Evolutionary conservation across 2,797 vertebrate species (phyloP), one percentile per base, ranked within the genome.

Genomic region (Sardinella longiceps): DNA sequence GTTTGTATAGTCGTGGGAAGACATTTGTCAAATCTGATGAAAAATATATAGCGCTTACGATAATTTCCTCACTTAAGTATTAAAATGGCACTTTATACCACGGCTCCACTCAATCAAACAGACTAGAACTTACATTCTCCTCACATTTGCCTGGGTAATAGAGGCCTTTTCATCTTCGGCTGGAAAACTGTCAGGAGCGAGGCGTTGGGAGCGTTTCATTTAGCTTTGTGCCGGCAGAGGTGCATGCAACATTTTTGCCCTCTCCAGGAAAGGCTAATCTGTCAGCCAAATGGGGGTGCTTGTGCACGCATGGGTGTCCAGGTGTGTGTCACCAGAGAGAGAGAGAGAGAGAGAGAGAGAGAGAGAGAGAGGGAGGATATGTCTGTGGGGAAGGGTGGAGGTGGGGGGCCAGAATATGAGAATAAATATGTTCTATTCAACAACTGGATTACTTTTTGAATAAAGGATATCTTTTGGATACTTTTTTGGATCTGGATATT

Each of bases 51-150:
- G 45, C 53, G 80, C 83, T 87, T 84, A 83, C 84, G 63, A 87
- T 86, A 86, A 89, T 86, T 85, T 86, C 84, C 51, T 33, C 83
- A 58, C 51, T 83, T 85, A 84, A 81, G 82, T 81, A 85, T 85
- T 85, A 85, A 87, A 85, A 88, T 82, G 86, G 77, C 51, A 81
- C 77, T 86, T 84, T 81, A 85, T 85, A 86, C 81, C 84, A 63
- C n/a, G 18, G 77, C 86, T 84, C 51, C 84, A 83, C 77, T 85
- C 85, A 63, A 86, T 86, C 85, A 81, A 12, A 77, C 80, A 53
- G 18, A 63, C 53, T 37, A 12, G 50, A 63, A 60, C 80, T 86
- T 85, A 83, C 77, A 85, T 80, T 84, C 86, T 80, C 74, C 60
- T 81, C 51, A 80, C 82, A 85, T 83, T 85, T 58, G 53, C 85